Conservation (phyloP, 1,140 invertebrate genomes). For the Eupeodes corollae region DNA sequence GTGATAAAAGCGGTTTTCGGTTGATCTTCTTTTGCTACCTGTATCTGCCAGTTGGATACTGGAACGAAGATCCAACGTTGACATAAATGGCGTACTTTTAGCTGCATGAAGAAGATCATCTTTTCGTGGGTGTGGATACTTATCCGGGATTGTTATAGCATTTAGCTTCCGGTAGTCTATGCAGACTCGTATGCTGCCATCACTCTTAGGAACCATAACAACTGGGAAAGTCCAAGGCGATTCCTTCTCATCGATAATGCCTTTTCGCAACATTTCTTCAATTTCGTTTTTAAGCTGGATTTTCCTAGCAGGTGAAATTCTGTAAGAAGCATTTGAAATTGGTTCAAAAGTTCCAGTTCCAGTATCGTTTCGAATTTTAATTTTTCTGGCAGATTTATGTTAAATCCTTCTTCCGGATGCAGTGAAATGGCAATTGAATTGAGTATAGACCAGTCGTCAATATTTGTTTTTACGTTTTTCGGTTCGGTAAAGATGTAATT, state of each 20-base stretch:
- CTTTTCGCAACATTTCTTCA: constrained; percentile 24
- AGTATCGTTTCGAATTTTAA: no score
- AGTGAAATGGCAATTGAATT: no score
- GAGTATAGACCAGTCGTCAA: no score
- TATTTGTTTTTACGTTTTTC: no score
- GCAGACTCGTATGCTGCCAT: constrained; percentile 13
- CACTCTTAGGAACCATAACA: no score
- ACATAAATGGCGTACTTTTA: constrained; percentile 21
- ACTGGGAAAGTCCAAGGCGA: no score
- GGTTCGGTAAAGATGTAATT: no score
- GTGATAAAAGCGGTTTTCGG: constrained; percentile 11
- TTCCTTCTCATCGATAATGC: constrained; percentile 33
- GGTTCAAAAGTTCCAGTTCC: background rate
- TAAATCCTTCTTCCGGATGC: no score
- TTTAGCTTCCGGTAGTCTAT: constrained; percentile 23
- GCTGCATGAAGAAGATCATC: constrained; percentile 36
- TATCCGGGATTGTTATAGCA: constrained; percentile 21
- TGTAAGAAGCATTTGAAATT: constrained; percentile 1
- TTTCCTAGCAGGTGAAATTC: no score
- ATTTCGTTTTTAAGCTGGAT: constrained; percentile 9
- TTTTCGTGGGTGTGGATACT: constrained; percentile 38
- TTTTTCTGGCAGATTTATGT: no score
- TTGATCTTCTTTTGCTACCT: constrained; percentile 3
- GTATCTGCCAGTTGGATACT: constrained; percentile 26
- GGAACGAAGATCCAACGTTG: constrained; percentile 28